These are phyloP conservation scores for Microcebus lehilahytsara DNA, from an alignment of 2,113 vertebrate species.

Conservation along the genomic window DNA sequence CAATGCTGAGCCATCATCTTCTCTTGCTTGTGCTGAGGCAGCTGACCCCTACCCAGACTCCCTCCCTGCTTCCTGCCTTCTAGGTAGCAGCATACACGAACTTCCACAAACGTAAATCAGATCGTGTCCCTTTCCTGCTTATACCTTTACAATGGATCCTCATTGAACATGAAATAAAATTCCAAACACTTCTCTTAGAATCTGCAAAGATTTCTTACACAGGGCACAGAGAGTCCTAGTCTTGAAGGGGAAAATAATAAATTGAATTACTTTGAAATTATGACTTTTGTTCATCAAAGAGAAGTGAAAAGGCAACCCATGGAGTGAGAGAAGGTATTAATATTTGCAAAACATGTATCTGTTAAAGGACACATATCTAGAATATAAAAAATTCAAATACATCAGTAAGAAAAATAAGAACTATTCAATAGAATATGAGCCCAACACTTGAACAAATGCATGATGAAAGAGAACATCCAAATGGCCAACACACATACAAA, in stretches of 20 bases:
- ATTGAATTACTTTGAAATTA: background rate
- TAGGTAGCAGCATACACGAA: background rate
- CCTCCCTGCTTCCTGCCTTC: background rate
- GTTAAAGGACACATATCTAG: background rate
- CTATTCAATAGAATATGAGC: background rate
- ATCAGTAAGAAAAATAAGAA: background rate
- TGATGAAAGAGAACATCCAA: background rate
- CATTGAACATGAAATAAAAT: background rate
- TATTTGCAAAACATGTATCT: background rate
- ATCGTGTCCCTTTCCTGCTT: background rate
- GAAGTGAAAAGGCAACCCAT: slow-evolving; percentile 14
- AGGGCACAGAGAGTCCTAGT: background rate
- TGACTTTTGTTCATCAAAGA: background rate
- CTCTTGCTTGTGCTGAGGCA: background rate
- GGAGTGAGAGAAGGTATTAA: background rate
- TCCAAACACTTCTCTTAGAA: background rate
- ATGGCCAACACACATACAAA: background rate
- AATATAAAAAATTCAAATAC: background rate
- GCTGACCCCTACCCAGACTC: background rate
- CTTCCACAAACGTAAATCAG: background rate
- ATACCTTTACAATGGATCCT: background rate
- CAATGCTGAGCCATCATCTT: background rate
- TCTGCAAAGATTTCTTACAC: background rate
- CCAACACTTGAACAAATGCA: background rate
- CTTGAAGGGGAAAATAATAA: background rate